Evolutionary conservation across 2,888 invertebrate genomes (phyloP).

Genomic region (Himalopsyche kuldschensis): DNA sequence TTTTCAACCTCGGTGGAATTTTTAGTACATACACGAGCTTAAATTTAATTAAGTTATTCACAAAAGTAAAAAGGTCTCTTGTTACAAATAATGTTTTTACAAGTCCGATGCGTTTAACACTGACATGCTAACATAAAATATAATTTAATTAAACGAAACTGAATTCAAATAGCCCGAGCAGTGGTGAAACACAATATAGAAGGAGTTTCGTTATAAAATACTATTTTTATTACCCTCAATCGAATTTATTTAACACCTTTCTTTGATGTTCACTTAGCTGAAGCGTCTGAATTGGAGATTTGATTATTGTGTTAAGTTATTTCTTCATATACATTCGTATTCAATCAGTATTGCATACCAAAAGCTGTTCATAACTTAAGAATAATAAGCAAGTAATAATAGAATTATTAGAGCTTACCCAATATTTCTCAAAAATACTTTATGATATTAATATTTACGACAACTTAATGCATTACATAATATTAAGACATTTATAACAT

Average conservation of each 20-base stretch:
- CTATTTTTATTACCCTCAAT: neutral
- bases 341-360: neutral
- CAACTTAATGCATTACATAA: too few relatives aligned
- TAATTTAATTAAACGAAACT: neutral
- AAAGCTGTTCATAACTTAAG: neutral
- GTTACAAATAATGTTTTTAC: neutral
- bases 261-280: neutral
- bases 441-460: too few relatives aligned
- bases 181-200: neutral
- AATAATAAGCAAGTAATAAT: neutral
- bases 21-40: neutral
- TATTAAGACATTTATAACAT: too few relatives aligned
- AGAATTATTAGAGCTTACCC: neutral
- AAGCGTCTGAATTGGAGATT: neutral
- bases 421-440: too few relatives aligned
- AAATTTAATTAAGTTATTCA: neutral
- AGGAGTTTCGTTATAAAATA: neutral
- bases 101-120: neutral
- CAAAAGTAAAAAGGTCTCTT: neutral
- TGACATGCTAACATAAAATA: neutral
- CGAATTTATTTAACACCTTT: neutral
- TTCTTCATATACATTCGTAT: neutral
- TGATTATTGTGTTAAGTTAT: neutral
- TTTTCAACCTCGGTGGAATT: neutral
- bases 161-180: neutral